A percentile compares a stretch with the other conserved stretches of the same genome.
These are phyloP conservation scores for Punctoribates punctum DNA, from an alignment of 2,888 invertebrate species.

Conservation along the genomic window DNA sequence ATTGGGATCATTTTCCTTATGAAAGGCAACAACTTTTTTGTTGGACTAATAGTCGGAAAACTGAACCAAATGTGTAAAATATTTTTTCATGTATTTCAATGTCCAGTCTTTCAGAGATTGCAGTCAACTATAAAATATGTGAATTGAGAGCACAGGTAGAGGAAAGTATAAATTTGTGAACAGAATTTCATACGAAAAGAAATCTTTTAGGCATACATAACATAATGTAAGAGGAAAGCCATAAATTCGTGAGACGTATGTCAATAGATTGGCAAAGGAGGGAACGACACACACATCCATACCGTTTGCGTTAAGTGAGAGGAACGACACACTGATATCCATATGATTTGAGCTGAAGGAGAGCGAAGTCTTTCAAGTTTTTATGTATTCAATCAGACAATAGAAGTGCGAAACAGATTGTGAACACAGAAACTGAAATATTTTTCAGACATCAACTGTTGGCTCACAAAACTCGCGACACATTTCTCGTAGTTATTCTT, in stretches of 20 bases:
- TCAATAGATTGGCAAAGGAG: background rate
- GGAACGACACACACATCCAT: background rate
- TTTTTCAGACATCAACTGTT: background rate
- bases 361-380: background rate
- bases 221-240: background rate
- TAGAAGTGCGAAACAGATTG: conserved; percentile 14
- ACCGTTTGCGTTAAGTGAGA: background rate
- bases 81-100: no score
- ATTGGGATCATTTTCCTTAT: no score
- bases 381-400: background rate
- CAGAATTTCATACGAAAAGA: background rate
- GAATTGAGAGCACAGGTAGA: background rate
- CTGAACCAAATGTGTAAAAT: no score
- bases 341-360: no score
- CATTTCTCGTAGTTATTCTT: background rate
- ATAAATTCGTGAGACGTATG: conserved; percentile 5
- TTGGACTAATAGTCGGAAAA: no score
- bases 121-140: background rate
- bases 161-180: background rate
- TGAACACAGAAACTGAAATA: background rate
- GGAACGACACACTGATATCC: background rate
- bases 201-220: conserved; percentile 13
- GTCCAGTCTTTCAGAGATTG: no score
- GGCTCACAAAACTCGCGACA: background rate
- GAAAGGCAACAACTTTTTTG: no score